These are phyloP conservation scores for Aplochiton taeniatus DNA, from an alignment of 2,797 vertebrate species.

Conservation along the genomic window DNA sequence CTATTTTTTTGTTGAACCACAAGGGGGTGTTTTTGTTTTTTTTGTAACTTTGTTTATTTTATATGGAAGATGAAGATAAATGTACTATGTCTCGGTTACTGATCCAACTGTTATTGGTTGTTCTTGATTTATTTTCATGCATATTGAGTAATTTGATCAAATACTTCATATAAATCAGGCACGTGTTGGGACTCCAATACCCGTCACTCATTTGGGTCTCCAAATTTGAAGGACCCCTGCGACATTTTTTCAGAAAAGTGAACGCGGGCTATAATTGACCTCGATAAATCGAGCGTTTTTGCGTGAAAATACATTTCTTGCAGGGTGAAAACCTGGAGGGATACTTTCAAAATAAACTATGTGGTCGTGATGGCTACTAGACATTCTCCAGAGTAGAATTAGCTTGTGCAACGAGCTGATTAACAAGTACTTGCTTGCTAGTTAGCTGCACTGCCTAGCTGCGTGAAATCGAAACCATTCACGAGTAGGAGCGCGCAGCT, in stretches of 20 bases:
- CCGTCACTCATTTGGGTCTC: slow-evolving; percentile 35
- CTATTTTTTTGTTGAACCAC: too few species aligned
- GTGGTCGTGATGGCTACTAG: slow-evolving; percentile 21
- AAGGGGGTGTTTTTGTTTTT: too few species aligned
- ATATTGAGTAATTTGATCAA: neutral
- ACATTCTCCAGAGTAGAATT: slow-evolving; percentile 42
- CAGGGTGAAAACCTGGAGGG: slow-evolving; percentile 14
- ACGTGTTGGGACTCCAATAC: slow-evolving; percentile 5
- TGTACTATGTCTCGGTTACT: too few species aligned
- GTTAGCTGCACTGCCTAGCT: slow-evolving; percentile 56
- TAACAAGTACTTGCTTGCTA: slow-evolving; percentile 43
- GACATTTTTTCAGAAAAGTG: slow-evolving; percentile 26
- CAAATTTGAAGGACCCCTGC: slow-evolving; percentile 52
- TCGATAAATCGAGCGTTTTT: slow-evolving; percentile 26
- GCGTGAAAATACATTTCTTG: slow-evolving; percentile 18
- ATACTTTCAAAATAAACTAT: slow-evolving; percentile 27
- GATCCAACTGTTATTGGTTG: too few species aligned
- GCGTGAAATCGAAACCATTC: neutral
- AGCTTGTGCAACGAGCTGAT: slow-evolving; percentile 48
- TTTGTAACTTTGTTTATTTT: too few species aligned
- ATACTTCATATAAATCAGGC: slow-evolving; percentile 35
- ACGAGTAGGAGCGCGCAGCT: neutral
- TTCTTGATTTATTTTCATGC: neutral
- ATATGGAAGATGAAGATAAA: too few species aligned
- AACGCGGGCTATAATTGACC: slow-evolving; percentile 62